These are phyloP conservation scores for Drosophila paramelanica DNA, from an alignment of 2,888 invertebrate species.

Conservation along the genomic window DNA sequence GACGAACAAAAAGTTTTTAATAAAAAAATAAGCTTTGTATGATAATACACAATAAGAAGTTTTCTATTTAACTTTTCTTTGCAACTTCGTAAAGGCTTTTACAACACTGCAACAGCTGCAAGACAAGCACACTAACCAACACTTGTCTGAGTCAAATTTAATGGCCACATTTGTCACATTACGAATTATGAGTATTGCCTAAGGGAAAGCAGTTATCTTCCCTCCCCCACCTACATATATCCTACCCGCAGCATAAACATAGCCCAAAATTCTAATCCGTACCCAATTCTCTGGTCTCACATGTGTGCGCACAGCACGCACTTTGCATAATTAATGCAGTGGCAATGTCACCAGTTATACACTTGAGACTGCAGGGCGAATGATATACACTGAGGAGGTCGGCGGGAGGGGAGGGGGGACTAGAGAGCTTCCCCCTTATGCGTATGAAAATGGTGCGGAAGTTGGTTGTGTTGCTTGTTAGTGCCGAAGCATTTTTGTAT, in stretches of 20 bases:
- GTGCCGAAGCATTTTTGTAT: conserved; percentile 54
- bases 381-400: not conserved
- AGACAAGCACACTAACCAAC: not conserved
- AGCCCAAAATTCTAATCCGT: conserved; percentile 27
- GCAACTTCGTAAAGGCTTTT: not conserved
- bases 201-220: conserved; percentile 3
- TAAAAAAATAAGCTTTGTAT: too few species aligned
- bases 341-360: conserved; percentile 71
- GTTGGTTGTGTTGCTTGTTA: conserved; percentile 41
- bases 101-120: not conserved
- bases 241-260: conserved; percentile 1
- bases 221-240: not conserved
- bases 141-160: conserved; percentile 21
- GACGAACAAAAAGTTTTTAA: not conserved
- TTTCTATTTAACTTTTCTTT: not conserved
- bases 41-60: not conserved
- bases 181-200: conserved; percentile 26
- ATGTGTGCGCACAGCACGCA: conserved; percentile 56
- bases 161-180: conserved; percentile 60
- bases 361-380: conserved; percentile 59
- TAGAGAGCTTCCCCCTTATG: conserved; percentile 2
- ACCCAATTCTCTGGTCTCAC: conserved; percentile 24
- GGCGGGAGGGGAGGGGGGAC: not conserved
- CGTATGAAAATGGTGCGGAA: conserved; percentile 27
- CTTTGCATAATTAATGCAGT: conserved; percentile 78